These are phyloP conservation scores for Panzeria rudis DNA, from an alignment of 2,888 invertebrate genomes.

Conservation along the genomic window DNA sequence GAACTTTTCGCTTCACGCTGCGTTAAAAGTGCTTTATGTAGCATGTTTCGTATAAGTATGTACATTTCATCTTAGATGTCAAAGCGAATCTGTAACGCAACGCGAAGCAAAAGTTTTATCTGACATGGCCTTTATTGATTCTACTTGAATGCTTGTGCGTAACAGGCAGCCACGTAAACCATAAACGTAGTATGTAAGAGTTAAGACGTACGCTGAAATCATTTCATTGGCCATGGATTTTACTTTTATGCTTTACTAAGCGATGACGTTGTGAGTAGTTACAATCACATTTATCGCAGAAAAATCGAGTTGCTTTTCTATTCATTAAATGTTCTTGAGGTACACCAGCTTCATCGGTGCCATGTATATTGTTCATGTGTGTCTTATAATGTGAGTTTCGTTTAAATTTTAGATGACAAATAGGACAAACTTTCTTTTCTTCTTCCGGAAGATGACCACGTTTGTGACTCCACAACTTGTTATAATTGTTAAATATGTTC, in stretches of 20 bases:
- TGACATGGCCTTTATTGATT: too few relatives aligned
- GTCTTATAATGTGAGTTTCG: neutral
- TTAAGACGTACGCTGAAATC: too few relatives aligned
- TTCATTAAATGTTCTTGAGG: neutral
- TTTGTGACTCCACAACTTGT: constrained; percentile 1
- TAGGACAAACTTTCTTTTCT: neutral
- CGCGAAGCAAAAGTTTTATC: too few relatives aligned
- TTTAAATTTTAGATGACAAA: constrained; percentile 21
- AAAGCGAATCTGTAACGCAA: too few relatives aligned
- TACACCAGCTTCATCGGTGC: neutral
- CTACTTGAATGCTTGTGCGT: too few relatives aligned
- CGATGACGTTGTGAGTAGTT: neutral
- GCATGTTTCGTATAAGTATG: too few relatives aligned
- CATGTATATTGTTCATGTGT: constrained; percentile 3
- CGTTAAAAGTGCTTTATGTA: too few relatives aligned
- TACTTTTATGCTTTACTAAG: constrained; percentile 2
- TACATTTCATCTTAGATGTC: too few relatives aligned
- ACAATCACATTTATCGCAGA: constrained; percentile 17
- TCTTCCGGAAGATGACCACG: constrained; percentile 32
- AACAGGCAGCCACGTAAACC: too few relatives aligned
- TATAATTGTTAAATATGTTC: neutral
- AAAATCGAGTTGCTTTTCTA: neutral
- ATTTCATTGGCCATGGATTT: neutral
- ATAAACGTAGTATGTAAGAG: too few relatives aligned
- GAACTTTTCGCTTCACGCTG: too few relatives aligned